Base-by-base conservation (phyloP, 2,888 invertebrate genomes). In the Acholoe squamosa region DNA sequence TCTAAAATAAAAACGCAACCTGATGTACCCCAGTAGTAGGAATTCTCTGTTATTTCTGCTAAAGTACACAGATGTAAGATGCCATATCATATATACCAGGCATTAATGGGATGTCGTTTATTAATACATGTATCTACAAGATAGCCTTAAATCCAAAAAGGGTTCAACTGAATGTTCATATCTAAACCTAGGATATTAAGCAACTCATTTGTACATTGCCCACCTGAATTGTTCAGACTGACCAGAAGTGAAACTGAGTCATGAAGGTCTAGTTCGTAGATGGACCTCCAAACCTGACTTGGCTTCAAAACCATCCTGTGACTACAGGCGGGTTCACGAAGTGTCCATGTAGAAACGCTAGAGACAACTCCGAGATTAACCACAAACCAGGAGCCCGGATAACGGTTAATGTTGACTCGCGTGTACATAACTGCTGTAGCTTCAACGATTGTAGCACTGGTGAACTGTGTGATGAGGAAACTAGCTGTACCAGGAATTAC, bases 401-500 rank as follows among this genome's bases (percentile, higher is more conserved):
- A 25, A 34, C 25, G 84, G n/a, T 43, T 12, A 25, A 34, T 22
- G 19, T 10, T 22, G 0, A 31, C 51, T 12, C 84, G 22, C 19
- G 25, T 34, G 16, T 33, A 33, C 51, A 84, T 43, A 10, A 84
- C 84, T 16, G 84, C 84, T 19, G 51, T n/a, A 19, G 34, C 84
- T 5, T 84, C 34, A 5, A 84, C 84, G 19, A 19, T 22, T 0
- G 34, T 7, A 10, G 28, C 43, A 22, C n/a, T 34, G n/a, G n/a
- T 84, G 22, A 34, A 25, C 1, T 16, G 14, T 43, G 84, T 84
- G 22, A 84, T 84, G 25, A 84, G 84, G 84, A 84, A 84, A 43
- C 84, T 84, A 14, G 84, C 33, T 22, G 43, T 34, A 0, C 84
- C 84, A 25, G 84, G 84, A 84, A 84, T 43, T 28, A 84, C 84